A percentile compares a stretch with the other conserved stretches of the same genome.
These are phyloP conservation scores for Stichopus horrens DNA, from an alignment of 53 echinoderm and acorn worm species.

Conservation along the genomic window DNA sequence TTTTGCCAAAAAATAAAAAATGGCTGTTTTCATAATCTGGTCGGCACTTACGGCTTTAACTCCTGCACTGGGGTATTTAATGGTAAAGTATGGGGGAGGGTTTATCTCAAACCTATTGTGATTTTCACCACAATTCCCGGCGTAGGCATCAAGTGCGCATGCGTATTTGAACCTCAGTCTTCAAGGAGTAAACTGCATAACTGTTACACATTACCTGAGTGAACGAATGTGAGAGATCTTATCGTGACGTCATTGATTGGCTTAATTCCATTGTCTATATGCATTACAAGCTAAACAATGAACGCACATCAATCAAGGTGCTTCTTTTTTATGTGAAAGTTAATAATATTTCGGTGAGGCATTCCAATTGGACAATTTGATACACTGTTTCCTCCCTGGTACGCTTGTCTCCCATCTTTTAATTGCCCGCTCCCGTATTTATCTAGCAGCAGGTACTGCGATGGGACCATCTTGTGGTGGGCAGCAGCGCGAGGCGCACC, in stretches of 20 bases:
- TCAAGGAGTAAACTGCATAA: no score
- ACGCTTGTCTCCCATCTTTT: not conserved
- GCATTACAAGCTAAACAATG: not conserved
- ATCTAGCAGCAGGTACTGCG: conserved; percentile 29
- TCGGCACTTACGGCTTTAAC: no score
- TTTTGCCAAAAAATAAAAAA: no score
- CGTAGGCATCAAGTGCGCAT: no score
- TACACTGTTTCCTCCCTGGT: conserved; percentile 28
- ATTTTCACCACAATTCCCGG: no score
- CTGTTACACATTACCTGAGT: no score
- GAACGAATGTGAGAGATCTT: no score
- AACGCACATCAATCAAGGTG: not conserved
- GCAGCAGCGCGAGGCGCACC: conserved; percentile 4
- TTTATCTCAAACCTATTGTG: no score
- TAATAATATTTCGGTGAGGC: conserved; percentile 16
- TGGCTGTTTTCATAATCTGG: no score
- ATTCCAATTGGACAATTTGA: conserved; percentile 41
- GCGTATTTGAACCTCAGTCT: no score
- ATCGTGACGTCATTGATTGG: not conserved
- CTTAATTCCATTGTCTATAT: conserved; percentile 5
- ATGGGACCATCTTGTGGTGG: conserved; percentile 29
- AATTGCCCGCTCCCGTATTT: conserved; percentile 34
- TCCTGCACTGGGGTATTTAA: no score
- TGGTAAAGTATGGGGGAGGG: no score
- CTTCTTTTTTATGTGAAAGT: not conserved